Percentiles rank a stretch among this genome's conserved stretches.
These are phyloP conservation scores for Drosophila paramelanica DNA, from an alignment of 2,888 invertebrate species.

Conservation along the genomic window DNA sequence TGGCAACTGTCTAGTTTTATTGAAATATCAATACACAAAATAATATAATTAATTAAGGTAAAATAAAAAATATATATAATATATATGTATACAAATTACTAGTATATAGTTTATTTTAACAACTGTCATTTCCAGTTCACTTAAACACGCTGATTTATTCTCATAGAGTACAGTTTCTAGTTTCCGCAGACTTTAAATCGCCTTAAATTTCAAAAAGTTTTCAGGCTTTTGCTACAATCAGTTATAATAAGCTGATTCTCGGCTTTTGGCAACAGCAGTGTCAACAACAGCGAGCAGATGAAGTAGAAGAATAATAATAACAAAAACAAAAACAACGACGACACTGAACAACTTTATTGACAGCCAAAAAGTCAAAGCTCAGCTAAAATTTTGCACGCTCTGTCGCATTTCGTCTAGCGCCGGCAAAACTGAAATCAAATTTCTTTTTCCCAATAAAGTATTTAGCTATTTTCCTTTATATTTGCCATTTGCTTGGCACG, in stretches of 20 bases:
- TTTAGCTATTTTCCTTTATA: conserved; percentile 36
- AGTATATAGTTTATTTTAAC: too few species aligned
- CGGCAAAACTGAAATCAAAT: conserved; percentile 24
- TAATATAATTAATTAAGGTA: too few species aligned
- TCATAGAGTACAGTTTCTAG: neutral
- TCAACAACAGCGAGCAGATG: conserved; percentile 14
- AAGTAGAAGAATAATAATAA: conserved; percentile 6
- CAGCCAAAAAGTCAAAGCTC: conserved; percentile 33
- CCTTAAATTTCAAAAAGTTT: conserved; percentile 23
- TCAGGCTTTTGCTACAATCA: conserved; percentile 23
- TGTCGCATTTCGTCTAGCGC: conserved; percentile 33
- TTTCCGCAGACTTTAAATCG: conserved; percentile 4
- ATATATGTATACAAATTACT: too few species aligned
- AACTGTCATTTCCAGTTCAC: too few species aligned
- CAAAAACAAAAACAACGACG: conserved; percentile 14
- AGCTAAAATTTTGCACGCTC: conserved; percentile 28
- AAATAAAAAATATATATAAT: too few species aligned
- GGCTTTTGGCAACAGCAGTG: conserved; percentile 24
- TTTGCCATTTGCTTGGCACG: neutral
- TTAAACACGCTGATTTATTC: neutral
- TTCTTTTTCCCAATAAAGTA: conserved; percentile 35
- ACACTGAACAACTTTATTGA: conserved; percentile 34
- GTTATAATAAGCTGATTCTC: conserved; percentile 40
- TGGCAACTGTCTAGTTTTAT: too few species aligned
- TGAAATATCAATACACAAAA: too few species aligned